A percentile compares a stretch with the other conserved stretches of the same genome.
Evolutionary conservation across 2,888 invertebrate species (phyloP).

Genomic region (Crepidodera aurea): DNA sequence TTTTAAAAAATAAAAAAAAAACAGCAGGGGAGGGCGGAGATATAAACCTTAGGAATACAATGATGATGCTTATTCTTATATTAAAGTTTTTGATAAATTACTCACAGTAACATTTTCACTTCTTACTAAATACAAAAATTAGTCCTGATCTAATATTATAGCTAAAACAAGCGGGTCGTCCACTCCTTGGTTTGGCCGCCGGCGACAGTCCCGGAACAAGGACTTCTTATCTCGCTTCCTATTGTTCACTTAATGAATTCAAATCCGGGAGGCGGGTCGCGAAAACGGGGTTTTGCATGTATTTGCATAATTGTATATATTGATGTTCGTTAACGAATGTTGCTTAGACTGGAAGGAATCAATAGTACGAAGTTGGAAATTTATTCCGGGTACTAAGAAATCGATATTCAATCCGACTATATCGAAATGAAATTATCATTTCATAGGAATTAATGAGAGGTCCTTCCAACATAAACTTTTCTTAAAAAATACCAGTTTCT

Average conservation of each 20-base stretch:
- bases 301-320: conserved; percentile 63
- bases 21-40: too few relatives aligned
- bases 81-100: too few relatives aligned
- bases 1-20: too few relatives aligned
- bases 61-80: too few relatives aligned
- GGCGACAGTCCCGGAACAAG: conserved; percentile 48
- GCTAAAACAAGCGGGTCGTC: conserved; percentile 11
- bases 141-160: not conserved
- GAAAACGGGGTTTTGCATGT: conserved; percentile 61
- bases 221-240: conserved; percentile 60
- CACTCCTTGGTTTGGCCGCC: conserved; percentile 29
- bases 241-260: conserved; percentile 61
- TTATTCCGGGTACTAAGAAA: conserved; percentile 1
- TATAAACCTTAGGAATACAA: too few relatives aligned
- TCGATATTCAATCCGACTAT: conserved; percentile 21
- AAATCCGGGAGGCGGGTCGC: conserved; percentile 59
- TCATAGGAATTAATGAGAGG: not conserved
- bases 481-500: too few relatives aligned
- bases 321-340: conserved; percentile 62
- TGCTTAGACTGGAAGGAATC: conserved; percentile 43
- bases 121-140: not conserved
- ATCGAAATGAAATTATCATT: conserved; percentile 4
- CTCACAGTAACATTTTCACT: not conserved
- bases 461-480: too few relatives aligned
- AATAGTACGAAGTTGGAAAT: conserved; percentile 20